Base-by-base conservation (phyloP, 2,888 invertebrate species). In the Nemotelus pantherinus region DNA sequence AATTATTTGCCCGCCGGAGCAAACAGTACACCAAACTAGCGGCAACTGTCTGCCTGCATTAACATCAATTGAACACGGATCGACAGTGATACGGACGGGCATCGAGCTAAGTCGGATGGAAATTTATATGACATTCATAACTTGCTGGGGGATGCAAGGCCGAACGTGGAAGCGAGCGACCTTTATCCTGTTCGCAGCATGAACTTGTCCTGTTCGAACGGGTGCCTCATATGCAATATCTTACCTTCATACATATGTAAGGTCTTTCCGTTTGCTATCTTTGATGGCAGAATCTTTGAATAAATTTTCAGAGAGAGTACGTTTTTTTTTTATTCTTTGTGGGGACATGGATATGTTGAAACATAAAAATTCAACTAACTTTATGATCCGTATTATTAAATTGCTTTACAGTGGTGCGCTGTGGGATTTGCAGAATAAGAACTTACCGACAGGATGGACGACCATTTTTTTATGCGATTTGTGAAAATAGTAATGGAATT, bases 301-400 rank as follows among this genome's bases (percentile, higher is more conserved):
- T 74, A 74, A 74, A 74, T 74, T 74, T 74, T 74, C 50, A 41
- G 47, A 25, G n/a, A 58, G 63, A 70, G 55, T 7, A 63, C 41
- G n/a, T 44, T 50, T 72, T 64, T 76, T 76, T 76, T 76, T 65
- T 53, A 9, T 76, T 64, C 10, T 76, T 48, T 55, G 9, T 43
- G 63, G 74, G 55, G 71, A 57, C 57, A 55, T 55, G 70, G 55
- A 70, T 70, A 70, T 43, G 55, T 43, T 70, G 77, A 80, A 80
- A 78, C 81, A 81, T 82, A 81, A 81, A 82, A 82, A 81, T 79
- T 80, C 78, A 80, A 82, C 82, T 82, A 81, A 82, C 81, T 83
- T 83, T 83, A 83, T 83, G 83, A 83, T 82, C 82, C 83, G 82
- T 83, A 82, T 82, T 83, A 83, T 83, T 83, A 83, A 83, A 83